Evolutionary conservation across 2,888 invertebrate species (phyloP), one percentile per base, ranked within the genome.

Genomic region (Philaethria dido): DNA sequence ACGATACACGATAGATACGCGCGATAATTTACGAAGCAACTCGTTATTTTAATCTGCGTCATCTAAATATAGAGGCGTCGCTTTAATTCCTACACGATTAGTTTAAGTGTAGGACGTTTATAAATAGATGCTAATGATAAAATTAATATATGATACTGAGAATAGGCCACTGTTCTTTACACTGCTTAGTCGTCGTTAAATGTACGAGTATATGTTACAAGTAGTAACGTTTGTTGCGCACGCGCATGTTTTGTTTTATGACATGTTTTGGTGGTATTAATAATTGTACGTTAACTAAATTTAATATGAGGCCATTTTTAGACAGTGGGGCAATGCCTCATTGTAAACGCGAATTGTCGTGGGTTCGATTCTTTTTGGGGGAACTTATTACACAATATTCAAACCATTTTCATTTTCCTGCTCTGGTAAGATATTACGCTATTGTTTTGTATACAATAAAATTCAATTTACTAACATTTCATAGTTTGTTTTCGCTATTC

Each of bases 111-210:
- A 55, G 55, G 44, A 29, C 39, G 39, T 22, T 50, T 62, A 62
- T 50, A 63, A 63, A 45, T 63, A 63, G 14, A 44, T 36, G 20
- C n/a, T 14, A n/a, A 63, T 33, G 54, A 45, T 55, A 45, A 45
- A 33, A 63, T 44, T 63, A 45, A 63, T 54, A 29, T 11, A 16
- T n/a, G 20, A 25, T 8, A 54, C n/a, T 20, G 11, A 29, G 39
- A 55, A 36, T 45, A 54, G n/a, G n/a, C n/a, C 14, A n/a, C n/a
- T n/a, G 22, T 22, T 22, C 48, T 13, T 20, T 2, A 8, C 48
- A 48, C 14, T 13, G 48, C 33, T 9, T 5, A 25, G 33, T 8
- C 33, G 33, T 3, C 6, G 55, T n/a, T n/a, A n/a, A n/a, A n/a
- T n/a, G n/a, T n/a, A n/a, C n/a, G n/a, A n/a, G 20, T 55, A 55